Base-by-base conservation (phyloP, 2,797 vertebrate genomes). In the Tangara arthus region DNA sequence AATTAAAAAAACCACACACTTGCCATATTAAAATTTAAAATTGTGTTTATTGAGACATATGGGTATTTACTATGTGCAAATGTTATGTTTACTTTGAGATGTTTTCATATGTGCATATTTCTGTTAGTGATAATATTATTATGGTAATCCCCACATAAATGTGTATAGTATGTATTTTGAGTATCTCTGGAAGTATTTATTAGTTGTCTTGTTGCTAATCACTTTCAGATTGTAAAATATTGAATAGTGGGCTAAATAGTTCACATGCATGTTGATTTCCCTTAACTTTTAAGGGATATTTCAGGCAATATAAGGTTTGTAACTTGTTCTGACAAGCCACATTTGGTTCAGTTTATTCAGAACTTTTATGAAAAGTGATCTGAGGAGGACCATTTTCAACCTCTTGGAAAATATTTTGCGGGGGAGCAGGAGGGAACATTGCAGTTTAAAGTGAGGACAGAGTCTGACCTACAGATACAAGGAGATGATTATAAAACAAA, bases 31-130 rank as follows among this genome's bases (percentile, higher is more conserved):
- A 96, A 94, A 84, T 94, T 96, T 96, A 94, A 95, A 96, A 94
- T 91, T 76, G 39, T 93, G 91, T 96, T 95, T 97, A 97, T 96
- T 94, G 93, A 97, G 97, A 97, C 97, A 97, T 97, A 97, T 98
- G 97, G 96, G 70, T 96, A 94, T 97, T 97, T 97, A 97, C 95
- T 95, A 92, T 57, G 28, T 84, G 86, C 95, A 97, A 97, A 97
- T 96, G 97, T 95, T 96, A 79, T 96, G 80, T 41, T 97, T 96
- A 97, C 96, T 98, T 95, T 87, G 87, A 95, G 94, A 96, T 96
- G 83, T 93, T 97, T 94, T 97, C 87, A 28, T 92, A 91, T 95
- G 92, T 96, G 95, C 94, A 89, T 89, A 93, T 96, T 94, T 86
- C 83, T 94, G 96, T 94, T 97, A 94, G 94, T 66, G 94, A 96